A percentile compares a stretch with the other conserved stretches of the same genome.
These are phyloP conservation scores for Helarctos malayanus DNA, from an alignment of 2,797 vertebrate genomes.

Conservation along the genomic window DNA sequence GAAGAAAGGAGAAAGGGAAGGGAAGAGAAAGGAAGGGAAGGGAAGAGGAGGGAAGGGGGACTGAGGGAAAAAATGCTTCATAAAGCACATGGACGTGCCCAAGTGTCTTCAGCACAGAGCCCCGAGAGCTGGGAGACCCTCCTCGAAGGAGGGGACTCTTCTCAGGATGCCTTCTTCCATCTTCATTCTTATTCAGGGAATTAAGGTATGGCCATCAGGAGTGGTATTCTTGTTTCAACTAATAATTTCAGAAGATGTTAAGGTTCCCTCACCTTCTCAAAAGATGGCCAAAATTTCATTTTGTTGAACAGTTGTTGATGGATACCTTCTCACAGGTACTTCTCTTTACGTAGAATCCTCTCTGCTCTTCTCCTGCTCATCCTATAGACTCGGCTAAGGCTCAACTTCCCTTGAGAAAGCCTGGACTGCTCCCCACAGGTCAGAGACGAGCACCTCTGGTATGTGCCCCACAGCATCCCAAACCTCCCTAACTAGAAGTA, in stretches of 20 bases:
- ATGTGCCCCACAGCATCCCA: neutral
- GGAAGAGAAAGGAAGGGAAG: neutral
- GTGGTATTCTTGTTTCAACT: neutral
- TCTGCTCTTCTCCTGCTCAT: neutral
- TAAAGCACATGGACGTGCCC: neutral
- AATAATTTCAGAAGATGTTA: neutral
- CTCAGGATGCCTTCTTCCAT: neutral
- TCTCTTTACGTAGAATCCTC: neutral
- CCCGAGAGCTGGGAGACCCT: neutral
- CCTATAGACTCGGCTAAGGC: neutral
- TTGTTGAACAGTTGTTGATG: neutral
- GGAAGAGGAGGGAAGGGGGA: neutral
- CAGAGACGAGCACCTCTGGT: neutral
- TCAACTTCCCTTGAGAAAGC: neutral
- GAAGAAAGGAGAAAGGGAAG: rapidly evolving
- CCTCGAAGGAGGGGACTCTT: neutral
- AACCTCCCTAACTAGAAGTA: neutral
- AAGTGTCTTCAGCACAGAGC: neutral
- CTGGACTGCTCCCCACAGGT: neutral
- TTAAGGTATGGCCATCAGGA: neutral
- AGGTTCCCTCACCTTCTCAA: neutral
- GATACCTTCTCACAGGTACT: neutral
- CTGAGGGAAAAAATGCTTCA: neutral
- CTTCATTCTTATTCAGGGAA: neutral
- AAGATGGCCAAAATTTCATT: constrained; percentile 14